Evolutionary conservation across 1,140 invertebrate species (phyloP).

Genomic region (Euschistus heros): DNA sequence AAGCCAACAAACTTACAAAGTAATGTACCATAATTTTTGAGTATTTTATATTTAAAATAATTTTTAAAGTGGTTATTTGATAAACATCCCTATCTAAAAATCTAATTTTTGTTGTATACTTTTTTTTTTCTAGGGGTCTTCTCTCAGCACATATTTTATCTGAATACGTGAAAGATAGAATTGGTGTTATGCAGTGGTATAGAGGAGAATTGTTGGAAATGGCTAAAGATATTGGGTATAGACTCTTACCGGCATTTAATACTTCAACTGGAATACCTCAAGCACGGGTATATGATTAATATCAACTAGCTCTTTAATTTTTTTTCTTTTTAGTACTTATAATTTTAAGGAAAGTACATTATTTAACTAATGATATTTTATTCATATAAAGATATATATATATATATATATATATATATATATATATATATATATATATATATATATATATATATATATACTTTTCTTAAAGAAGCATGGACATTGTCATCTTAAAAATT

Average conservation of each 20-base stretch:
- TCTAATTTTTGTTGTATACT: constrained; percentile 9
- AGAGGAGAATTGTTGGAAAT: constrained; percentile 75
- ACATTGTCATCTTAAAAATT: too few species aligned
- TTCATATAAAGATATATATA: too few species aligned
- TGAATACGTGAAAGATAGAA: constrained; percentile 63
- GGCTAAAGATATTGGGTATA: constrained; percentile 84
- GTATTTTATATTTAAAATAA: not conserved
- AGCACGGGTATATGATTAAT: constrained; percentile 54
- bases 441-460: too few species aligned
- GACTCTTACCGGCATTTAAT: constrained; percentile 92
- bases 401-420: too few species aligned
- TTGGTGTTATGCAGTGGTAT: constrained; percentile 79
- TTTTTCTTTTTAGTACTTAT: constrained; percentile 10
- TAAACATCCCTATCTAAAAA: not conserved
- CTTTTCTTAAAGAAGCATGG: too few species aligned
- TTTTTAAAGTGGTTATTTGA: too few species aligned
- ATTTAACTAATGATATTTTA: too few species aligned
- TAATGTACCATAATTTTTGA: too few species aligned
- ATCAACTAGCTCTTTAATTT: not conserved
- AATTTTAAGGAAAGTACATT: too few species aligned
- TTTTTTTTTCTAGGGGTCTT: constrained; percentile 56
- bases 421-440: too few species aligned
- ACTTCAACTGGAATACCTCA: constrained; percentile 95
- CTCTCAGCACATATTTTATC: constrained; percentile 88
- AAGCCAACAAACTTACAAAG: too few species aligned